Evolutionary conservation across 2,888 invertebrate genomes (phyloP), one percentile per base, ranked within the genome.

Genomic region (Pristionchus exspectatus): DNA sequence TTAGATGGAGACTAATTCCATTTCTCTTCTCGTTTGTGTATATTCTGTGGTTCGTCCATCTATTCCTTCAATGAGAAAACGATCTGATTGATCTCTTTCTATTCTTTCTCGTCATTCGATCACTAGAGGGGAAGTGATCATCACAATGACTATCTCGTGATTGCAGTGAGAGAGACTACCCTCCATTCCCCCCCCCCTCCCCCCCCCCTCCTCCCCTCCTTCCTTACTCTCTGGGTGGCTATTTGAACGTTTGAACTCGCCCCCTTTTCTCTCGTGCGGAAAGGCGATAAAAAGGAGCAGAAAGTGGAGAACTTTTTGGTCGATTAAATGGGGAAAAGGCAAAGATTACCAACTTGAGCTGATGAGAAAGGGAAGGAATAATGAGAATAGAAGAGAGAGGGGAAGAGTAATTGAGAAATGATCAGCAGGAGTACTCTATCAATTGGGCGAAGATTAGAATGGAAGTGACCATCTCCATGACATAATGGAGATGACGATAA

Each of bases 221-320:
- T 27, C n/a, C 27, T 54, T 83, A n/a, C 74, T 74, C 38, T 27
- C 10, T 74, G 74, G 74, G 74, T 74, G 74, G 74, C 74, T 74
- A 21, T 74, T 74, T 74, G 74, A 38, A 74, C 74, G 74, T 74
- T 74, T 74, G 74, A 74, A 74, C 74, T 74, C 74, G 74, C 16
- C 24, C n/a, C 24, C 54, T 33, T 38, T 38, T 54, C 83, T n/a
- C 50, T 83, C 54, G 54, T 54, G 50, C 24, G 50, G 24, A 59
- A 21, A 21, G n/a, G 83, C 54, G 83, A 83, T 27, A 54, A 83
- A 54, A 56, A 54, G 30, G 50, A 56, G 56, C 27, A 54, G 83
- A 83, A 56, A 83, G 83, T 54, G 83, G 83, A 56, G 56, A 54
- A 83, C 83, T n/a, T n/a, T 54, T 83, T 83, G 83, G 83, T 83